Evolutionary conservation across 2,797 vertebrate genomes (phyloP).

Genomic region (Glyptemys insculpta): DNA sequence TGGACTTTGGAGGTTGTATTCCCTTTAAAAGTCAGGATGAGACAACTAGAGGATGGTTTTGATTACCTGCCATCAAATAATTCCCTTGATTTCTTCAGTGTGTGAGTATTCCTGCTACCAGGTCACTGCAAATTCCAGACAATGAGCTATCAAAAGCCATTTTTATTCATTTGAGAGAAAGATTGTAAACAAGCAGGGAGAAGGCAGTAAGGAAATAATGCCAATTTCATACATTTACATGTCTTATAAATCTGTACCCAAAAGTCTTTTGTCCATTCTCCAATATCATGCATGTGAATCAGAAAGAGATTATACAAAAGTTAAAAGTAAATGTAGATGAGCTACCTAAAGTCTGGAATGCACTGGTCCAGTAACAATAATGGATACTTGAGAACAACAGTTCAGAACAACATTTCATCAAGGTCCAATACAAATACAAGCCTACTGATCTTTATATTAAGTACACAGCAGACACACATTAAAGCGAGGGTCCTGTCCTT

Average conservation of each 20-base stretch:
- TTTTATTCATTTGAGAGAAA: conserved; percentile 21
- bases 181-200: conserved; percentile 21
- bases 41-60: conserved; percentile 59
- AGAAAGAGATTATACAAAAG: background rate
- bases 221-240: background rate
- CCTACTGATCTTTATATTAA: background rate
- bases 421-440: background rate
- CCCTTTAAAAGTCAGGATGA: conserved; percentile 62
- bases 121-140: conserved; percentile 31
- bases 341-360: background rate
- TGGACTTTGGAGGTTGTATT: conserved; percentile 50
- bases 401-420: background rate
- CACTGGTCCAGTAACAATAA: background rate
- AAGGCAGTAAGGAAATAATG: conserved; percentile 3
- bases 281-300: background rate
- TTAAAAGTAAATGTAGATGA: background rate
- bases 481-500: background rate
- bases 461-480: background rate
- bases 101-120: background rate
- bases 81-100: conserved; percentile 39
- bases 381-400: background rate
- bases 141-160: conserved; percentile 51
- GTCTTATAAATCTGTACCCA: background rate
- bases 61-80: conserved; percentile 64
- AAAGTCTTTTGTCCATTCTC: background rate